Evolutionary conservation across 2,888 invertebrate genomes (phyloP).

Genomic region (Rhynchonema sp.): DNA sequence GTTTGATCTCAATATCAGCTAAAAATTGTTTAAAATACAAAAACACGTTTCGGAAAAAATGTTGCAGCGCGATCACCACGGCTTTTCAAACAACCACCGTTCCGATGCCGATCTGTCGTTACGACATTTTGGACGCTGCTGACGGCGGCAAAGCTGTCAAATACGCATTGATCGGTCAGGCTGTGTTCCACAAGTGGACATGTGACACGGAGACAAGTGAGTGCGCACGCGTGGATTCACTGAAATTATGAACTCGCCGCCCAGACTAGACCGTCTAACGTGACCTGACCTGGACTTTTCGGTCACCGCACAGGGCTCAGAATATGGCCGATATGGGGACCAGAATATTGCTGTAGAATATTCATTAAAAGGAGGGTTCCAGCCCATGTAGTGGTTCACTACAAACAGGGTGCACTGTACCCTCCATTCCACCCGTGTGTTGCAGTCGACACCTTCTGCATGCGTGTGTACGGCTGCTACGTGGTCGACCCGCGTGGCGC

Average conservation of each 20-base stretch:
- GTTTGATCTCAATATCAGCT: too few relatives aligned
- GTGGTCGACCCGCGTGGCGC: not conserved
- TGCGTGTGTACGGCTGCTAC: not conserved
- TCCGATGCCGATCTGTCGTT: slow-evolving; percentile 4
- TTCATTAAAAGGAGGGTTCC: too few relatives aligned
- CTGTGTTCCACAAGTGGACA: slow-evolving; percentile 1
- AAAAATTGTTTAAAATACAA: too few relatives aligned
- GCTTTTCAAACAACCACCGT: not conserved
- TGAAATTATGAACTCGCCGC: not conserved
- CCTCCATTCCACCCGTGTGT: too few relatives aligned
- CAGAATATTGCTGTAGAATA: too few relatives aligned
- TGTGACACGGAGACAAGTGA: not conserved
- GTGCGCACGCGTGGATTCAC: not conserved
- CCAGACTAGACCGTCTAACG: not conserved
- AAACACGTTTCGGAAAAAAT: too few relatives aligned
- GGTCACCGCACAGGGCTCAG: too few relatives aligned
- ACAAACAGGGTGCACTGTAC: too few relatives aligned
- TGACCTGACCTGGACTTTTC: too few relatives aligned
- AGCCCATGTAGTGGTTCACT: too few relatives aligned
- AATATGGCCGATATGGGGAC: too few relatives aligned
- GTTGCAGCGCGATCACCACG: slow-evolving; percentile 9
- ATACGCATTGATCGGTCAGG: not conserved
- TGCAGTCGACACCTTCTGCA: slow-evolving; percentile 2
- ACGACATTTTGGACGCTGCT: not conserved
- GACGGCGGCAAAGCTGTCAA: not conserved